Evolutionary conservation across 2,113 vertebrate species (phyloP).

Genomic region (Marmota monax): DNA sequence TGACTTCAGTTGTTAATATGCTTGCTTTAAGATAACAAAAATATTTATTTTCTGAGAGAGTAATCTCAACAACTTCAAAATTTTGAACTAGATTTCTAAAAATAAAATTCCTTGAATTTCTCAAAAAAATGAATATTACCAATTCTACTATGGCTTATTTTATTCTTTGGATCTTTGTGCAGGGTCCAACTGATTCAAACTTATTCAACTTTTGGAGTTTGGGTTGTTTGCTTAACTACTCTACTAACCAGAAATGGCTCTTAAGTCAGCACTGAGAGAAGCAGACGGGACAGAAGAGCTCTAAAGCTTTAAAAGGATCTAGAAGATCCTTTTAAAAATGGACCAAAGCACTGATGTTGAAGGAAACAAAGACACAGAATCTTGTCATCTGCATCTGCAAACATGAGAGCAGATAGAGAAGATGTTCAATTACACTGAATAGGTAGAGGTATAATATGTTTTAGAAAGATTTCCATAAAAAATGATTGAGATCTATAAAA

Average conservation of each 20-base stretch:
- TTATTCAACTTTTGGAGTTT: neutral
- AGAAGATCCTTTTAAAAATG: too few relatives aligned
- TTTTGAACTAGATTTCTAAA: neutral
- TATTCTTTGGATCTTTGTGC: neutral
- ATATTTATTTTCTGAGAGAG: slow-evolving; percentile 1
- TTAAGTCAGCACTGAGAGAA: neutral
- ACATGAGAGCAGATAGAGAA: neutral
- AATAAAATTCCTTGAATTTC: neutral
- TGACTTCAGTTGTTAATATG: neutral
- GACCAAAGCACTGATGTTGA: neutral
- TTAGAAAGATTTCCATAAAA: neutral
- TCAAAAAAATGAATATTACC: neutral
- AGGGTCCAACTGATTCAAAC: neutral
- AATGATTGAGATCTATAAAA: neutral
- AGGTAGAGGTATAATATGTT: neutral
- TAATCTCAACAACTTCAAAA: slow-evolving; percentile 18
- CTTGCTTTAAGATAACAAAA: slow-evolving; percentile 29
- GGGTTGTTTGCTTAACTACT: slow-evolving; percentile 1
- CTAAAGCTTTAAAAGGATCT: too few relatives aligned
- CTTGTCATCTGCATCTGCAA: neutral
- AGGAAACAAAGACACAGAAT: neutral
- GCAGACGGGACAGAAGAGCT: neutral
- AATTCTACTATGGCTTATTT: neutral
- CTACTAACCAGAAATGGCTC: neutral
- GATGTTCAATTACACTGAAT: neutral